phyloP scores from a whole-genome alignment of 2,797 vertebrate genomes.

The Sebastes paucispinis region DNA sequence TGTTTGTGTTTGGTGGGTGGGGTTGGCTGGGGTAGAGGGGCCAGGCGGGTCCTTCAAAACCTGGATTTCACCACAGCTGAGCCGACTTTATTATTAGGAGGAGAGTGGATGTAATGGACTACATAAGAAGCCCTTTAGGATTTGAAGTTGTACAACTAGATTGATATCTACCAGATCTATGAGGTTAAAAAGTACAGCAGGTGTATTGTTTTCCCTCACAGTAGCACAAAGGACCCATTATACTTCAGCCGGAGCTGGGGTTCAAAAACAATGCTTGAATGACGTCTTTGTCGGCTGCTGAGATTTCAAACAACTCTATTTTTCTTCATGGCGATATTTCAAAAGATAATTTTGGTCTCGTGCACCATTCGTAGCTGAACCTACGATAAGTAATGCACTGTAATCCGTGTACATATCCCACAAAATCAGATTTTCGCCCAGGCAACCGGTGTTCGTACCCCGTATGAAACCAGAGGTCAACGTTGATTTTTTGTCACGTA shows the following conservation, averaged over 20 bases:
- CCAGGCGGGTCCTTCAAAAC: conserved; percentile 41
- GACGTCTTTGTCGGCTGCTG: neutral
- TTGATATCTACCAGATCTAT: conserved; percentile 1
- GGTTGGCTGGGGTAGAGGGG: conserved; percentile 37
- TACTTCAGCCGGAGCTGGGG: neutral
- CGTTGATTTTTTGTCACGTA: too few relatives aligned
- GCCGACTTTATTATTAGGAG: conserved; percentile 4
- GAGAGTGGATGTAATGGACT: conserved; percentile 16
- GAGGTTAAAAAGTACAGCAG: neutral
- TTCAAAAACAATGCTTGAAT: neutral
- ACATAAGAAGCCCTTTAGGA: conserved; percentile 32
- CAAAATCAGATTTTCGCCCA: too few relatives aligned
- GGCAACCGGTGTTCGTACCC: too few relatives aligned
- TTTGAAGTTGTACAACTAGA: conserved; percentile 27
- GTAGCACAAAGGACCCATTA: conserved; percentile 1
- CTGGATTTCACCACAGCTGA: conserved; percentile 47
- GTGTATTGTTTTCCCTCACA: conserved; percentile 14
- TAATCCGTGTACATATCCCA: neutral
- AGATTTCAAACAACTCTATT: neutral
- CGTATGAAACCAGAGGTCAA: too few relatives aligned
- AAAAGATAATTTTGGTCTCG: neutral
- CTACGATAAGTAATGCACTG: neutral
- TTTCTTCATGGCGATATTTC: neutral
- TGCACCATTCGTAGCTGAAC: neutral
- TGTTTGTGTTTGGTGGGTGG: conserved; percentile 64